These are phyloP conservation scores for Synergus gifuensis DNA, from an alignment of 2,888 invertebrate species.

Conservation along the genomic window DNA sequence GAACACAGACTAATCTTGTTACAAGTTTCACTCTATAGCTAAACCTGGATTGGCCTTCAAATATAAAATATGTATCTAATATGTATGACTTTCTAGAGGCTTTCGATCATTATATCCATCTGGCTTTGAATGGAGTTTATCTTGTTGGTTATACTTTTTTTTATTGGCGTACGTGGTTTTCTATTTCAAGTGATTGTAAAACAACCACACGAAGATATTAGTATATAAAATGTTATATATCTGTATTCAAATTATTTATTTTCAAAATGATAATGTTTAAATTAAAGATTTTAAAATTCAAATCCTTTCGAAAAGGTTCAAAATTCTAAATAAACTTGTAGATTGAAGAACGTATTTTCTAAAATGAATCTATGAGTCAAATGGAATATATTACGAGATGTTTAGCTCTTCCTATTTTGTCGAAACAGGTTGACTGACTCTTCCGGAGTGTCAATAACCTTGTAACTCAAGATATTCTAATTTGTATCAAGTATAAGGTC, in stretches of 20 bases:
- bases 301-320: too few species aligned
- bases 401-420: not conserved
- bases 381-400: not conserved
- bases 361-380: constrained; percentile 1
- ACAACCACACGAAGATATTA: too few species aligned
- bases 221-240: too few species aligned
- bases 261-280: too few species aligned
- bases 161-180: not conserved
- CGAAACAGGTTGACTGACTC: not conserved
- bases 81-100: constrained; percentile 1
- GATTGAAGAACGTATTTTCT: too few species aligned
- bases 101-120: not conserved
- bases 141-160: not conserved
- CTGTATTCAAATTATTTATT: not conserved
- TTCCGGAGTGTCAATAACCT: constrained; percentile 22
- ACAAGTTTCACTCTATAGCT: not conserved
- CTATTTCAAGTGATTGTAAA: not conserved
- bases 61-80: not conserved
- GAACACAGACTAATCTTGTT: not conserved
- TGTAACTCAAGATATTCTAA: constrained; percentile 9
- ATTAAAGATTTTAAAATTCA: too few species aligned
- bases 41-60: constrained; percentile 2
- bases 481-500: constrained; percentile 28
- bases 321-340: too few species aligned
- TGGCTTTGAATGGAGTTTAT: not conserved